Base-by-base conservation (phyloP, 2,113 vertebrate genomes). In the Nothoprocta pentlandii region DNA sequence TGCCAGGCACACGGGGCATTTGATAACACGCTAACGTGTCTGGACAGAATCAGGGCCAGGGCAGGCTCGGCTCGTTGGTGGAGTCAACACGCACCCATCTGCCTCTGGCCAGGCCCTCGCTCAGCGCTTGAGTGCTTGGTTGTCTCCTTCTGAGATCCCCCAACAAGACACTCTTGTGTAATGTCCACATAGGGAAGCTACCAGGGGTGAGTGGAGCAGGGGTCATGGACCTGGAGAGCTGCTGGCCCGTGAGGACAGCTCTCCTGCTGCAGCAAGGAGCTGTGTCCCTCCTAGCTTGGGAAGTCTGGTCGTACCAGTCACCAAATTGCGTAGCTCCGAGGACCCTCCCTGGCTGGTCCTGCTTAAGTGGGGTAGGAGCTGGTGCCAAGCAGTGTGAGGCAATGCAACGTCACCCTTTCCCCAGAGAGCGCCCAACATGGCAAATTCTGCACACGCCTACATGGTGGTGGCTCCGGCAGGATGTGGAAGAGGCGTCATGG, bases 1-100 rank as follows among this genome's bases (percentile, higher is more conserved):
- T 87, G 79, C 90, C 69, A 70, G 84, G 91, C 71, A 71, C 70
- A 58, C 46, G 2, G 71, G 90, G 87, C 67, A 91, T 81, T 92
- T 82, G 84, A 79, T 78, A 83, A 61, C 74, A 5, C 8, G 32
- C 67, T 84, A 54, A 61, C 56, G 80, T 70, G 80, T 71, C 73
- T 44, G 56, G 61, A 49, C 77, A 82, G 82, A 87, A 46, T 1
- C 30, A 42, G 69, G 85, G 83, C 66, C 1, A 2, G 69, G 67
- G 80, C 75, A 44, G 81, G 28, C 77, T 79, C 66, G 61, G 87
- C 86, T 86, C 46, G 4, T 17, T 53, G 42, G 51, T 71, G 61
- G 68, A 71, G 53, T 66, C 0, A 69, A 47, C 15, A 73, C 64
- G 2, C 53, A 51, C 16, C 9, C 53, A 3, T 46, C 58, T 56